A percentile compares a stretch with the other conserved stretches of the same genome.
phyloP scores from a whole-genome alignment of 1,140 invertebrate species.

The Aphis craccivora region DNA sequence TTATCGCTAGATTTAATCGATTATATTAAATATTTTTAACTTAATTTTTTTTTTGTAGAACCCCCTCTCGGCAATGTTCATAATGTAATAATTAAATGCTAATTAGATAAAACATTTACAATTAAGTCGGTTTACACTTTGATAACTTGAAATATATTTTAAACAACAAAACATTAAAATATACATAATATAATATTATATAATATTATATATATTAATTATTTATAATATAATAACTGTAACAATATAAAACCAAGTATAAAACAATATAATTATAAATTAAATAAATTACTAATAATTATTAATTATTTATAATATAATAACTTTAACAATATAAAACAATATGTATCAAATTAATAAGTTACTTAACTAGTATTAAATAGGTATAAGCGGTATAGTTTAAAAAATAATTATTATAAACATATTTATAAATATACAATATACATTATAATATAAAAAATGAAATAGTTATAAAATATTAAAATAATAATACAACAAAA shows the following conservation, averaged over 20 bases:
- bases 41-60: neutral
- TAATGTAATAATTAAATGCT: neutral
- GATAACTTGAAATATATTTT: neutral
- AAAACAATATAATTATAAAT: too few relatives aligned
- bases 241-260: too few relatives aligned
- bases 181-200: too few relatives aligned
- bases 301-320: too few relatives aligned
- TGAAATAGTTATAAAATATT: too few relatives aligned
- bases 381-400: too few relatives aligned
- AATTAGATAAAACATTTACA: neutral
- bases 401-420: neutral
- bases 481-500: neutral
- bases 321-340: neutral
- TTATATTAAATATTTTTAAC: neutral
- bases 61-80: neutral
- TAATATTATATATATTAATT: neutral
- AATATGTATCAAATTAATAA: neutral
- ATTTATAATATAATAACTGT: too few relatives aligned
- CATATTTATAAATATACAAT: neutral
- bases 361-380: neutral
- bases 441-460: neutral
- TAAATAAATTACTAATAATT: too few relatives aligned
- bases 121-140: neutral
- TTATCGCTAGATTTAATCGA: neutral
- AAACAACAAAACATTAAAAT: conserved; percentile 1